A percentile compares a stretch with the other conserved stretches of the same genome.
These are phyloP conservation scores for Carapus acus DNA, from an alignment of 2,797 vertebrate species.

Conservation along the genomic window DNA sequence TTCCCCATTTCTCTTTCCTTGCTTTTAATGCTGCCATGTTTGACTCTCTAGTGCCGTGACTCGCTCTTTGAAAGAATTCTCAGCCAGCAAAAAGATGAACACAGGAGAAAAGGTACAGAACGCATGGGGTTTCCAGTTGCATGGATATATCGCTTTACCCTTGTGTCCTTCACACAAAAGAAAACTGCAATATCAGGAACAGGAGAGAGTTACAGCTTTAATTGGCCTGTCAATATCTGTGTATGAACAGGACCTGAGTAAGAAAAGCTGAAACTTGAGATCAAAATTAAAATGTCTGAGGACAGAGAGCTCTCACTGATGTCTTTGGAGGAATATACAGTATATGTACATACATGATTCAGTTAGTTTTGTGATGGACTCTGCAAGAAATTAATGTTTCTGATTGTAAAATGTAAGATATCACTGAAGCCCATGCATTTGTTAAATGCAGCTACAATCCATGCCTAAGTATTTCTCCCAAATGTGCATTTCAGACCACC, in stretches of 20 bases:
- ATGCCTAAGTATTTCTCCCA: not conserved
- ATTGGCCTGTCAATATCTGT: too few species aligned
- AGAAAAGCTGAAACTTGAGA: too few species aligned
- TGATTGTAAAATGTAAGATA: too few species aligned
- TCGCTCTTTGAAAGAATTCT: constrained; percentile 95
- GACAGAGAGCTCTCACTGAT: too few species aligned
- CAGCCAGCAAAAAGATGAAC: constrained; percentile 97
- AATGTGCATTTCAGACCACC: constrained; percentile 77
- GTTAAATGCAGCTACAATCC: too few species aligned
- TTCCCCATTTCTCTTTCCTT: not conserved
- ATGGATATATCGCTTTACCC: not conserved
- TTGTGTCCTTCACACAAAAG: constrained; percentile 1
- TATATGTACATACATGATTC: too few species aligned
- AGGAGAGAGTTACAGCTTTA: not conserved
- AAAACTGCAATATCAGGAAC: not conserved
- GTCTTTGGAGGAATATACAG: too few species aligned
- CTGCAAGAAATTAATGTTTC: too few species aligned
- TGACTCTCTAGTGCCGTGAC: constrained; percentile 82
- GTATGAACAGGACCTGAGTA: too few species aligned
- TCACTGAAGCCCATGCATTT: too few species aligned
- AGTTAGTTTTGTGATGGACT: too few species aligned
- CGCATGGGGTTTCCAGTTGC: constrained; percentile 4
- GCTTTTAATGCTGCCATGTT: constrained; percentile 3
- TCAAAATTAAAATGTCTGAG: too few species aligned
- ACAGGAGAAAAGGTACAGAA: constrained; percentile 93